Evolutionary conservation across 2,797 vertebrate species (phyloP), one percentile per base, ranked within the genome.

Genomic region (Phalanger gymnotis): DNA sequence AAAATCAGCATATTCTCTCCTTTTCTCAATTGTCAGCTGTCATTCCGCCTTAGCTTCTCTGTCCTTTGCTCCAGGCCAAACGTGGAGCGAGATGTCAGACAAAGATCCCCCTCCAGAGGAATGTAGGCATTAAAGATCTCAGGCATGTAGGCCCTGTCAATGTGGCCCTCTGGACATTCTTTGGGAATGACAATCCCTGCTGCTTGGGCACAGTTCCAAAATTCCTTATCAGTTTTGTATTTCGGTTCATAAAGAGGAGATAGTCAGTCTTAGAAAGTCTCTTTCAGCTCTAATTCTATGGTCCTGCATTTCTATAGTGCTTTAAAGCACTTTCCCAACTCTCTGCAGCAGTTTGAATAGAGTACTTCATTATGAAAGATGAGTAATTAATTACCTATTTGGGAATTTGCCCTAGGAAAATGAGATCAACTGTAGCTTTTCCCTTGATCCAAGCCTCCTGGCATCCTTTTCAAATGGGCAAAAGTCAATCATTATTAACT

Each of bases 101-200:
- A 99, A 54, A 99, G 99, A 54, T 99, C 99, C 0, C 99, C 99
- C 98, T 99, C 99, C 0, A 99, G 99, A 5, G 99, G 99, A 90
- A 99, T 13, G 92, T 99, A 99, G 0, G 99, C 98, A 91, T 99
- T 99, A 34, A 99, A 99, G 92, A 99, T 98, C 12, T 98, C 99
- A 93, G 98, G 99, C 99, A 97, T 30, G 1, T 98, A 99, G 0
- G 99, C 97, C 89, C 99, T 97, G 98, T 99, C 99, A 96, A 99
- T 99, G n/a, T 98, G 96, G 73, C 99, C 99, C 92, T 99, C 99
- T 0, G 99, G 0, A 90, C 94, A 98, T 95, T 99, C 98, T 5
- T 99, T 99, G 0, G 98, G 98, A 91, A 99, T 92, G 0, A 99
- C 93, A 0, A 98, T 0, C 19, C 98, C 99, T 0, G 98, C 98